phyloP scores from a whole-genome alignment of 2,113 vertebrate genomes.

The Acrocephalus kingi region DNA sequence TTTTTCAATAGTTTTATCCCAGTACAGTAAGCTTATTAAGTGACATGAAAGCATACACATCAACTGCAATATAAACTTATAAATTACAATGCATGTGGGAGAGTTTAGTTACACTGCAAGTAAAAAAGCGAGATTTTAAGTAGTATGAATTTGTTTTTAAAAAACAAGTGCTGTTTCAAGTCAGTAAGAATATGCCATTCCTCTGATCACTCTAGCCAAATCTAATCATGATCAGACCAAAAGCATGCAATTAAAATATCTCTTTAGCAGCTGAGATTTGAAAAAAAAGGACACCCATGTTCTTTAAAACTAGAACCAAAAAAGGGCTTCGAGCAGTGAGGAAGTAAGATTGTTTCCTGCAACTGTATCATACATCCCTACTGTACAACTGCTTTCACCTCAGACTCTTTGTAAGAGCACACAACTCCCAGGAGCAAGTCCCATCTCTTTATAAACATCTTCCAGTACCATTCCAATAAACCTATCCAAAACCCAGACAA shows the following conservation, averaged over 20 bases:
- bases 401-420: not conserved
- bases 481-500: not conserved
- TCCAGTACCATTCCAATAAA: not conserved
- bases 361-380: not conserved
- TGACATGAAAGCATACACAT: not conserved
- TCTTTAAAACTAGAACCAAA: not conserved
- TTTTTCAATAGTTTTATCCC: not conserved
- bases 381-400: not conserved
- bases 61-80: not conserved
- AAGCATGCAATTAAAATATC: not conserved
- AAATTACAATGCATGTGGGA: not conserved
- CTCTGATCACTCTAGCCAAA: not conserved
- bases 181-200: not conserved
- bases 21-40: rapidly evolving
- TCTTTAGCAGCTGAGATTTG: not conserved
- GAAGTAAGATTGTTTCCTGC: not conserved
- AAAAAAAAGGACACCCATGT: not conserved
- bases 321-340: not conserved
- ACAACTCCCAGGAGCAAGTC: not conserved
- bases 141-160: not conserved
- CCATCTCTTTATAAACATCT: not conserved
- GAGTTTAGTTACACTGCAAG: not conserved
- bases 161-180: not conserved
- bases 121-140: not conserved
- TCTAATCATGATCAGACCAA: not conserved